Conservation (phyloP, 2,113 vertebrate genomes). For the Ptyas mucosa region DNA sequence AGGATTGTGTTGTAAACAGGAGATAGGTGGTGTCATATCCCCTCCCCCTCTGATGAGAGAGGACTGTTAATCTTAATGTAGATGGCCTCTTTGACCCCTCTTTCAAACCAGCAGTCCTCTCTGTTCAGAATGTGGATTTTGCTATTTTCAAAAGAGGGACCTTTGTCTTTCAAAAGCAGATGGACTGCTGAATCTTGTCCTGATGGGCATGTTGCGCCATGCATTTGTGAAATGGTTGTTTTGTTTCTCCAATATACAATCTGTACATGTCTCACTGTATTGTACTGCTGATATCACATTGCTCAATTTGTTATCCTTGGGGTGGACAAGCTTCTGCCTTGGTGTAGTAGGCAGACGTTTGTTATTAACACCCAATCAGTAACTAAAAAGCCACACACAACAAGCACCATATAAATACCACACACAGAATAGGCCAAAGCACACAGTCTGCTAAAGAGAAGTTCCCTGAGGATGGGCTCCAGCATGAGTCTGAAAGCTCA, state of each 20-base stretch:
- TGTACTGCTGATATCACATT: neutral
- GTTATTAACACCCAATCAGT: neutral
- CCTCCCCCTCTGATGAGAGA: neutral
- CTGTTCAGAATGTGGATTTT: neutral
- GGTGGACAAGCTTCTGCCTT: neutral
- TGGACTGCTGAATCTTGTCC: neutral
- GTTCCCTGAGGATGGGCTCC: neutral
- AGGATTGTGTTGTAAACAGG: neutral
- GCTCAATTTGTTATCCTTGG: neutral
- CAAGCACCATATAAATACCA: neutral
- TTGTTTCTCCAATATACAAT: neutral
- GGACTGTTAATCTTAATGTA: neutral
- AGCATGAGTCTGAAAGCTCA: neutral
- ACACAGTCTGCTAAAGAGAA: neutral
- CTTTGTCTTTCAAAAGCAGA: neutral
- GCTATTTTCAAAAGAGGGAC: neutral
- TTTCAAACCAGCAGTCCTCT: neutral
- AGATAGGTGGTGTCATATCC: neutral
- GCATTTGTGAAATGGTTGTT: neutral
- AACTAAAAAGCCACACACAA: neutral
- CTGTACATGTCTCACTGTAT: neutral
- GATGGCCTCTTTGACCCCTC: neutral
- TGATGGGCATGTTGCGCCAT: neutral
- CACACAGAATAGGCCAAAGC: neutral
- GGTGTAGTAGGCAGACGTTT: too few species aligned